phyloP scores from a whole-genome alignment of 2,113 vertebrate genomes.

The Tetrao urogallus region DNA sequence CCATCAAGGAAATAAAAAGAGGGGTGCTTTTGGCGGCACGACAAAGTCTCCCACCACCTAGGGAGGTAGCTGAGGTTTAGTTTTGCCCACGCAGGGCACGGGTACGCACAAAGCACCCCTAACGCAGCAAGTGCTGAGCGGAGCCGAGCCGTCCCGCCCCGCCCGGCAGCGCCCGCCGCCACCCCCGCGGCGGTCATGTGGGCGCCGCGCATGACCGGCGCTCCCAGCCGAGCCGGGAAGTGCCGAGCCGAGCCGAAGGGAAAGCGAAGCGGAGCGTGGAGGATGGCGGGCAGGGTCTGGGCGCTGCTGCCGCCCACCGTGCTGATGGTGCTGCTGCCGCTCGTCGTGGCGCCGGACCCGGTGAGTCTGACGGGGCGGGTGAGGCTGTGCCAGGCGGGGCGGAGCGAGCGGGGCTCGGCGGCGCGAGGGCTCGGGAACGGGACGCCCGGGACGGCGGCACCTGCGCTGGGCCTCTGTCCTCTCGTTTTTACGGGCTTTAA shows the following conservation, averaged over 20 bases:
- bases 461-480: neutral
- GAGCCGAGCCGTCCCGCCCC: neutral
- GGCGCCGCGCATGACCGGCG: neutral
- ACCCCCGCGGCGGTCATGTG: neutral
- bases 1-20: accelerated
- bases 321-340: neutral
- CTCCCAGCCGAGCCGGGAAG: neutral
- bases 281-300: neutral
- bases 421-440: too few relatives aligned
- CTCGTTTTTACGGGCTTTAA: neutral
- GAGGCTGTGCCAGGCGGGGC: too few relatives aligned
- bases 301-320: neutral
- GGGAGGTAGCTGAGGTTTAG: neutral
- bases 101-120: neutral
- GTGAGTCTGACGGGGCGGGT: neutral
- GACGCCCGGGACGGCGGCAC: neutral
- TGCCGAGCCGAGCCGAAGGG: neutral
- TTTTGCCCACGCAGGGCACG: neutral
- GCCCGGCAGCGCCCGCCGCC: neutral
- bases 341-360: conserved; percentile 26
- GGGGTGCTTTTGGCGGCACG: neutral
- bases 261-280: neutral
- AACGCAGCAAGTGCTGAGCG: neutral
- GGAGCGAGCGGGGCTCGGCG: too few relatives aligned
- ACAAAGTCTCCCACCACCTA: neutral